phyloP scores from a whole-genome alignment of 2,888 invertebrate species.

The Eulithis prunata region DNA sequence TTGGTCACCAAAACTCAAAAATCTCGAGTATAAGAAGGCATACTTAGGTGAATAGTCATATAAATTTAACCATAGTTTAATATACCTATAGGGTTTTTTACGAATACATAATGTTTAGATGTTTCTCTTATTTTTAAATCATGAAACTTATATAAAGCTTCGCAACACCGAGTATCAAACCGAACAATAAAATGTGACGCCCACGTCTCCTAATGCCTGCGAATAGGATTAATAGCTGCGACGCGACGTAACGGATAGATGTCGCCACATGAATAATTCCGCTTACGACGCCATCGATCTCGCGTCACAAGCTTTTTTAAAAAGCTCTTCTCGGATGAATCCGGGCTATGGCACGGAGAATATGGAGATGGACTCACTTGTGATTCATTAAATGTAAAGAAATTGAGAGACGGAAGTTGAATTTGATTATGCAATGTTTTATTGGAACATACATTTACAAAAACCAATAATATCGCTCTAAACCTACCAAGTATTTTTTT shows the following conservation, averaged over 20 bases:
- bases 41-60: too few relatives aligned
- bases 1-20: too few relatives aligned
- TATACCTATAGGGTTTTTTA: too few relatives aligned
- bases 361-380: constrained; percentile 21
- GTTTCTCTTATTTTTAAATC: too few relatives aligned
- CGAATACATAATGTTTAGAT: too few relatives aligned
- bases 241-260: constrained; percentile 26
- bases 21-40: too few relatives aligned
- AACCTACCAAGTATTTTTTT: too few relatives aligned
- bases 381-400: constrained; percentile 22
- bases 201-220: constrained; percentile 22
- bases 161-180: constrained; percentile 6
- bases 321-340: constrained; percentile 37
- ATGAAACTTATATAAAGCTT: not conserved
- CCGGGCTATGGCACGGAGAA: constrained; percentile 8
- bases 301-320: constrained; percentile 28
- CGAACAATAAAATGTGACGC: constrained; percentile 27
- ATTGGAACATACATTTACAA: not conserved
- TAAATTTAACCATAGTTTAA: too few relatives aligned
- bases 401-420: constrained; percentile 1
- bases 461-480: not conserved
- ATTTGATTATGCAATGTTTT: constrained; percentile 4
- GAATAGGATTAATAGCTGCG: constrained; percentile 26
- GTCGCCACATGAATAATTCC: constrained; percentile 39
- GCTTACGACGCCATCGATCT: constrained; percentile 31